A percentile compares a stretch with the other conserved stretches of the same genome.
These are phyloP conservation scores for Neoarius graeffei DNA, from an alignment of 2,113 vertebrate species.

Conservation along the genomic window DNA sequence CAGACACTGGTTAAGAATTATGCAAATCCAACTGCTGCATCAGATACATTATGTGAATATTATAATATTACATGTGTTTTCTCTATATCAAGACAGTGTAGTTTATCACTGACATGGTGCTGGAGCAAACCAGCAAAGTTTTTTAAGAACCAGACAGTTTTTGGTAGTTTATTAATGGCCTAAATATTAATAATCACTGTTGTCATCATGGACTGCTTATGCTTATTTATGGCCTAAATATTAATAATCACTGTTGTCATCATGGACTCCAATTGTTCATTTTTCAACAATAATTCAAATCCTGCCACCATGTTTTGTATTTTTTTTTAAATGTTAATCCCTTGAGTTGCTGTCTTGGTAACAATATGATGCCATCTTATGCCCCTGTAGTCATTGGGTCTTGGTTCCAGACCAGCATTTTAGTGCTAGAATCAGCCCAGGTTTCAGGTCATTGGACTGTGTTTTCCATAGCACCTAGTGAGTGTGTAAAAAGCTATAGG, in stretches of 20 bases:
- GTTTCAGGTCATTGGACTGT: background rate
- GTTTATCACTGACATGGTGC: background rate
- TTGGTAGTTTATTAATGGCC: background rate
- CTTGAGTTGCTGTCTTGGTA: background rate
- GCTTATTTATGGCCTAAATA: background rate
- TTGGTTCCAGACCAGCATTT: background rate
- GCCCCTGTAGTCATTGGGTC: background rate
- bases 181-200: background rate
- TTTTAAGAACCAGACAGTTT: background rate
- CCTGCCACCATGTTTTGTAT: background rate
- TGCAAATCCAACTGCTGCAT: background rate
- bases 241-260: background rate
- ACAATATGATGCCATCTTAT: background rate
- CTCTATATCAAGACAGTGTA: background rate
- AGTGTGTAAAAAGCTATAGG: background rate
- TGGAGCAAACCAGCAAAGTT: background rate
- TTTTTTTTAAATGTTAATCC: background rate
- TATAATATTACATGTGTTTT: background rate
- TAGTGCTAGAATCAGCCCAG: background rate
- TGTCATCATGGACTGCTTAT: background rate
- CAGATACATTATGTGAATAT: background rate
- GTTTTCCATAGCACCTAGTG: background rate
- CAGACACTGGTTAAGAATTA: background rate
- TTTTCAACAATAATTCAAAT: background rate
- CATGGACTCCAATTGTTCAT: background rate